phyloP scores from a whole-genome alignment of 1,140 invertebrate genomes.

The Caenorhabditis inopinata region DNA sequence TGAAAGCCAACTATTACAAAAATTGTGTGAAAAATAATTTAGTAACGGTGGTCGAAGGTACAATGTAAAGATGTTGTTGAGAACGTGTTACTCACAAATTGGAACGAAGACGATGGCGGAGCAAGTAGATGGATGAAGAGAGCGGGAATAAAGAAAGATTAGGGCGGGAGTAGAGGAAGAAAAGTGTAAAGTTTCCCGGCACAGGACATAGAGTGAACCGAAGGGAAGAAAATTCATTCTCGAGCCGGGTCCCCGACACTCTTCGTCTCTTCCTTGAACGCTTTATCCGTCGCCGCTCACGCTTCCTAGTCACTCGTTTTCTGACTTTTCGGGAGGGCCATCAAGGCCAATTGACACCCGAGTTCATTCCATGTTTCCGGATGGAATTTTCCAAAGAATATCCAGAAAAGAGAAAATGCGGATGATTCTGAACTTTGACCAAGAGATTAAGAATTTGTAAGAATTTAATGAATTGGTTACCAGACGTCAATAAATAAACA shows the following conservation, averaged over 20 bases:
- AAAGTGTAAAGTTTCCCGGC: slow-evolving; percentile 33
- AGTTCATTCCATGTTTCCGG: background rate
- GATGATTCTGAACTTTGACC: background rate
- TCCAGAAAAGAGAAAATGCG: background rate
- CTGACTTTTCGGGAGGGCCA: background rate
- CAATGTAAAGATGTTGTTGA: background rate
- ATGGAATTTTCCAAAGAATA: background rate
- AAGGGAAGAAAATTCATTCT: background rate
- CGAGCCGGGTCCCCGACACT: background rate
- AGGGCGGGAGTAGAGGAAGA: slow-evolving; percentile 18
- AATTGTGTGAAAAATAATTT: no score
- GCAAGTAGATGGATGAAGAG: background rate
- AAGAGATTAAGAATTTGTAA: no score
- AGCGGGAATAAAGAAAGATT: slow-evolving; percentile 16
- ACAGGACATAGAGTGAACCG: background rate
- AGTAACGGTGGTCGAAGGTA: background rate
- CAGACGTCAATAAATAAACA: no score
- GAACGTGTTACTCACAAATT: slow-evolving; percentile 28
- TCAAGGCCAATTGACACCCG: background rate
- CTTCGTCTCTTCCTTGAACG: background rate
- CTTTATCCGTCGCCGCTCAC: slow-evolving; percentile 24
- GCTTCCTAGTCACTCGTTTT: slow-evolving; percentile 12
- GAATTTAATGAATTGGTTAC: no score
- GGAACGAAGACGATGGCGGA: background rate
- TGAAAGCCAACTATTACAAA: no score